Evolutionary conservation across 1,140 invertebrate species (phyloP).

Genomic region (Berghia stephanieae): DNA sequence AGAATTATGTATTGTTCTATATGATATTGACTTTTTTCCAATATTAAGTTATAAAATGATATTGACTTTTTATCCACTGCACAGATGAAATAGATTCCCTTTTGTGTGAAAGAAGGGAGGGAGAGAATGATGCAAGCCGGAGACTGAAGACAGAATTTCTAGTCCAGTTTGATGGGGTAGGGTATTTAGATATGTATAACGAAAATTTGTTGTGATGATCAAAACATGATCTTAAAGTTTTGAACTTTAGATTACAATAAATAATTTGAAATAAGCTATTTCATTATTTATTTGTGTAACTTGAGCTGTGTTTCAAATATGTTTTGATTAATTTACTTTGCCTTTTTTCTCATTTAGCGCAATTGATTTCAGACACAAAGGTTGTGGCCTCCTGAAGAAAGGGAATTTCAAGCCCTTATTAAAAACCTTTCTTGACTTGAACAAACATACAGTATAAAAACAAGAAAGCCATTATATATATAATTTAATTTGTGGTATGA

Average conservation of each 20-base stretch:
- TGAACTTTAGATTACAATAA: too few relatives aligned
- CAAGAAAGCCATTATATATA: too few relatives aligned
- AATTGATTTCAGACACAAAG: not conserved
- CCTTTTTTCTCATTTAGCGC: not conserved
- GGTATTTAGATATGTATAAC: slow-evolving; percentile 61
- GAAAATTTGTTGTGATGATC: too few relatives aligned
- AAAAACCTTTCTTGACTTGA: too few relatives aligned
- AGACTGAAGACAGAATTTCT: slow-evolving; percentile 98
- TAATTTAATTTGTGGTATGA: too few relatives aligned
- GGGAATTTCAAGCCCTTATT: too few relatives aligned
- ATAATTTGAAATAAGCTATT: too few relatives aligned
- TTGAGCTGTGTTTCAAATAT: not conserved
- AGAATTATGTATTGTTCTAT: slow-evolving; percentile 27
- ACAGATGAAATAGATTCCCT: slow-evolving; percentile 94
- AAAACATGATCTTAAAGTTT: not conserved
- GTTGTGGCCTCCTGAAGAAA: too few relatives aligned
- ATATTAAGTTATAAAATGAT: not conserved
- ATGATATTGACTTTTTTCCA: too few relatives aligned
- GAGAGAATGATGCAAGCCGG: slow-evolving; percentile 94
- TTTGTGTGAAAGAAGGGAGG: slow-evolving; percentile 87
- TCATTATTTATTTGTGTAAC: not conserved
- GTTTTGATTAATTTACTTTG: not conserved
- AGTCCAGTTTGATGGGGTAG: slow-evolving; percentile 88
- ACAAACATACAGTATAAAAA: too few relatives aligned
- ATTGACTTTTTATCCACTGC: not conserved